A percentile compares a stretch with the other conserved stretches of the same genome.
Conservation (phyloP, 1,140 invertebrate species). For the Ericerus pela region DNA sequence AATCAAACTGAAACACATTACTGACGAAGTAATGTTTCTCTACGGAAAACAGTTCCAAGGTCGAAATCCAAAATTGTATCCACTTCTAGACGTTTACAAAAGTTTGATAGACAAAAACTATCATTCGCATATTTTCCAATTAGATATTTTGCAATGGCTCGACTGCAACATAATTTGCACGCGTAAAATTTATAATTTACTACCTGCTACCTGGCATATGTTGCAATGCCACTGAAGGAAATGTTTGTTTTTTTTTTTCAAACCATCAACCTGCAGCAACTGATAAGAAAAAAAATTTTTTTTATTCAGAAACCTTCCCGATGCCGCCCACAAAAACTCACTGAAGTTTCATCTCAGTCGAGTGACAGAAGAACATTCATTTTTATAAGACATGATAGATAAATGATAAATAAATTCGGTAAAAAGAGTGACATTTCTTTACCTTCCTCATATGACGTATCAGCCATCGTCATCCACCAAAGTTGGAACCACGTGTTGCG, state of each 20-base stretch:
- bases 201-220: too few relatives aligned
- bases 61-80: slow-evolving; percentile 63
- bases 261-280: too few relatives aligned
- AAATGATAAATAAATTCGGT: too few relatives aligned
- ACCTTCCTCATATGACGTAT: slow-evolving; percentile 46
- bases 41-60: slow-evolving; percentile 46
- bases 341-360: too few relatives aligned
- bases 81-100: slow-evolving; percentile 47
- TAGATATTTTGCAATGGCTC: slow-evolving; percentile 55
- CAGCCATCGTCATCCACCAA: slow-evolving; percentile 46
- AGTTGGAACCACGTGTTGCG: slow-evolving; percentile 49
- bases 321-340: too few relatives aligned
- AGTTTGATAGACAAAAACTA: slow-evolving; percentile 39
- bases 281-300: too few relatives aligned
- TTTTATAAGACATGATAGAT: too few relatives aligned
- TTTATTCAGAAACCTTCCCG: too few relatives aligned
- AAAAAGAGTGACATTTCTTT: too few relatives aligned
- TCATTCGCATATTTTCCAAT: slow-evolving; percentile 43
- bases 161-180: slow-evolving; percentile 31
- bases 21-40: slow-evolving; percentile 46
- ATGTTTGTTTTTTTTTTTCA: too few relatives aligned
- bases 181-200: neutral
- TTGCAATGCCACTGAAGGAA: too few relatives aligned
- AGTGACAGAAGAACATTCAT: too few relatives aligned
- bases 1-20: slow-evolving; percentile 16